Evolutionary conservation across 2,797 vertebrate species (phyloP).

Genomic region (Peromyscus eremicus): DNA sequence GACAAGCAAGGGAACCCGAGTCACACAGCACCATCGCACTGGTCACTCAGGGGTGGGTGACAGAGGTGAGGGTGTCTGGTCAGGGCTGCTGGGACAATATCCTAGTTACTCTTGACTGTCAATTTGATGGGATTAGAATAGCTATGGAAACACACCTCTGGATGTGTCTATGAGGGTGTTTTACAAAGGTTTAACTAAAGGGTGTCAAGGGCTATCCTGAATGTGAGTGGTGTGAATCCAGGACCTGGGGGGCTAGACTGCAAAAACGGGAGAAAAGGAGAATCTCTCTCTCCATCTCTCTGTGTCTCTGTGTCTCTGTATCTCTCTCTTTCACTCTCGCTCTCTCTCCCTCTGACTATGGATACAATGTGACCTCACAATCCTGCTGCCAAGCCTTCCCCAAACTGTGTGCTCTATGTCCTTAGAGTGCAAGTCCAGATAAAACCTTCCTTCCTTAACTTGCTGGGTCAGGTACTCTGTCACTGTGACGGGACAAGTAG

Average conservation of each 20-base stretch:
- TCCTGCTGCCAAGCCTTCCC: neutral
- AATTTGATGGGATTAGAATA: neutral
- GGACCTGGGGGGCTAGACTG: neutral
- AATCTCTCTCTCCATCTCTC: neutral
- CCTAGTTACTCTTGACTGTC: neutral
- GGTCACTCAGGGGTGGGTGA: neutral
- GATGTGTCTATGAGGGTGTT: neutral
- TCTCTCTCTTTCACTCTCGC: neutral
- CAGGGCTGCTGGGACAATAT: neutral
- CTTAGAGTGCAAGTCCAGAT: neutral
- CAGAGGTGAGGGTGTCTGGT: neutral
- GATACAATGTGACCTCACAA: neutral
- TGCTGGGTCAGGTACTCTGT: neutral
- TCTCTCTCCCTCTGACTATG: neutral
- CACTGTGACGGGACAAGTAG: neutral
- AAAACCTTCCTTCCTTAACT: neutral
- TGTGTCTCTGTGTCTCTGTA: too few species aligned
- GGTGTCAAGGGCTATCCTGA: neutral
- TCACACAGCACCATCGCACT: accelerated
- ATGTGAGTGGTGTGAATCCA: neutral
- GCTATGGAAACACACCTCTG: neutral
- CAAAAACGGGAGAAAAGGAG: neutral
- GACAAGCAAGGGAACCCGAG: neutral
- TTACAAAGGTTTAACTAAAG: neutral
- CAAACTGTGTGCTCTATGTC: neutral